Base-by-base conservation (phyloP, 2,888 invertebrate species). In the Allolobophora icterica region DNA sequence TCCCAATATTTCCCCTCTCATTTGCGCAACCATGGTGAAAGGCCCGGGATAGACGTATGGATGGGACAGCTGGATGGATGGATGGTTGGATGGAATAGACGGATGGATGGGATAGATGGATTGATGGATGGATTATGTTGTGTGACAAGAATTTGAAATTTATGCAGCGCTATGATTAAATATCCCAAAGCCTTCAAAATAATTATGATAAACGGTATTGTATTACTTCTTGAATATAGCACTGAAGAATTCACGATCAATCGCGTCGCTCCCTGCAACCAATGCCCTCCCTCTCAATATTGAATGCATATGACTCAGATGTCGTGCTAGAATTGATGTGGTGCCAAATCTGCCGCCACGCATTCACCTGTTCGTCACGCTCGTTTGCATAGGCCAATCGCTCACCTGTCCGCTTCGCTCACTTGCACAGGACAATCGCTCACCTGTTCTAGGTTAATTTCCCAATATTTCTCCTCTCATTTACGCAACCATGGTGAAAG, bases 21-120 rank as follows among this genome's bases (percentile, higher is more conserved):
- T n/a, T n/a, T 71, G 30, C 71, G 71, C 71, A 71, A 71, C 71
- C 71, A n/a, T 71, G 71, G 71, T 71, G 71, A 30, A 71, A 71
- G 71, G n/a, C n/a, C n/a, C n/a, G n/a, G n/a, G n/a, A n/a, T n/a
- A n/a, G n/a, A n/a, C n/a, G n/a, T n/a, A n/a, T n/a, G n/a, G n/a
- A n/a, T n/a, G n/a, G n/a, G n/a, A n/a, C n/a, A n/a, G n/a, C n/a
- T n/a, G n/a, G n/a, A n/a, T n/a, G n/a, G n/a, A n/a, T n/a, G n/a
- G n/a, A n/a, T n/a, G n/a, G n/a, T n/a, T n/a, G n/a, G n/a, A n/a
- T n/a, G n/a, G n/a, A n/a, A n/a, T n/a, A n/a, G n/a, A n/a, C n/a
- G n/a, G n/a, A 11, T 6, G 17, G 58, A 19, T 4, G 5, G 30
- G 13, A 58, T 13, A 58, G 58, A 58, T 58, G 58, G 71, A 71